A percentile compares a stretch with the other conserved stretches of the same genome.
These are phyloP conservation scores for Dyspetes luteomarginatus DNA, from an alignment of 2,888 invertebrate genomes.

Conservation along the genomic window DNA sequence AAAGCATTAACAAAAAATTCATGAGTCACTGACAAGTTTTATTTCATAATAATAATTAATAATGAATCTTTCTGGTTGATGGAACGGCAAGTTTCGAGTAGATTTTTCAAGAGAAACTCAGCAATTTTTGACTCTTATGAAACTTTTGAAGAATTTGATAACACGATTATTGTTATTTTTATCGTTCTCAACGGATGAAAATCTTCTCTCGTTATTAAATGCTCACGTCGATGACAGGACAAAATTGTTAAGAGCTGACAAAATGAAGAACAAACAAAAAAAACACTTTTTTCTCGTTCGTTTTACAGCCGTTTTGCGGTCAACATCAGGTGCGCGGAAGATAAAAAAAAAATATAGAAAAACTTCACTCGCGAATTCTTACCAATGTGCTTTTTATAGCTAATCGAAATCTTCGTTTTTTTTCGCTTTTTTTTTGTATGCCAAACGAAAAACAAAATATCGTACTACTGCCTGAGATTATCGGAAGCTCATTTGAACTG, in stretches of 20 bases:
- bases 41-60: too few relatives aligned
- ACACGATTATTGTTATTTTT: neutral
- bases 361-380: conserved; percentile 59
- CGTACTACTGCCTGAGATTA: conserved; percentile 24
- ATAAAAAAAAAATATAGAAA: conserved; percentile 29
- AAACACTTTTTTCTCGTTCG: conserved; percentile 17
- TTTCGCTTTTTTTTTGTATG: conserved; percentile 1
- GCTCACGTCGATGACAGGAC: conserved; percentile 2
- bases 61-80: neutral
- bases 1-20: too few relatives aligned
- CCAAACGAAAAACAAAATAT: conserved; percentile 31
- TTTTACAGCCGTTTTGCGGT: conserved; percentile 32
- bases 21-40: too few relatives aligned
- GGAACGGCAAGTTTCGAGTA: neutral
- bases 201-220: neutral
- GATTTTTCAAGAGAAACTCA: neutral
- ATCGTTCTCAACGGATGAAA: neutral
- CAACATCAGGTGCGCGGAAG: conserved; percentile 43
- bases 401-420: conserved; percentile 9
- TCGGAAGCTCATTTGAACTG: conserved; percentile 47
- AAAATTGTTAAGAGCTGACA: conserved; percentile 4
- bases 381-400: conserved; percentile 22
- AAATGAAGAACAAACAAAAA: neutral
- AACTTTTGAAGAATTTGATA: neutral
- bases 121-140: neutral